phyloP scores from a whole-genome alignment of 1,140 invertebrate species.

The Chionoecetes opilio region DNA sequence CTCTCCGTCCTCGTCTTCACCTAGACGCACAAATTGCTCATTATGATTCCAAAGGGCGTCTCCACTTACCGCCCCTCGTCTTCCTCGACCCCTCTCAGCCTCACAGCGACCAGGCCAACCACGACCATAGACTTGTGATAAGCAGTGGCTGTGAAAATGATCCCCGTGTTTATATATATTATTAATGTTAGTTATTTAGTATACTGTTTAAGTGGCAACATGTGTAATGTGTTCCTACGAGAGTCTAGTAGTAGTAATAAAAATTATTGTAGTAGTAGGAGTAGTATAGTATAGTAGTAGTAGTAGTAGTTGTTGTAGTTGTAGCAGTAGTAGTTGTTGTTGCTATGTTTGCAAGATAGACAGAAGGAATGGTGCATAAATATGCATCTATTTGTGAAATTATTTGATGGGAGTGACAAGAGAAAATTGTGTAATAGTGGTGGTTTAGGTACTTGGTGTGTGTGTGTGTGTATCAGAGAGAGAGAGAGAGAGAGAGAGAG shows the following conservation, averaged over 20 bases:
- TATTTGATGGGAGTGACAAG: too few species aligned
- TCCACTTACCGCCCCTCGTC: background rate
- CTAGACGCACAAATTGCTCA: background rate
- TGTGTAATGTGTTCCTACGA: too few species aligned
- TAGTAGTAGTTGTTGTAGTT: too few species aligned
- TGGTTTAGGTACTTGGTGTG: too few species aligned
- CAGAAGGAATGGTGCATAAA: too few species aligned
- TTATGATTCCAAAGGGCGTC: slow-evolving; percentile 27
- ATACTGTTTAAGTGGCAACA: too few species aligned
- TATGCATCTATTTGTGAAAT: too few species aligned
- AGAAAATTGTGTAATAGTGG: too few species aligned
- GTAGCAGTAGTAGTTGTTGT: too few species aligned
- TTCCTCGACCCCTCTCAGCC: background rate
- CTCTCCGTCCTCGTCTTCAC: background rate
- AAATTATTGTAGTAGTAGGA: background rate
- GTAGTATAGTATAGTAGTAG: background rate
- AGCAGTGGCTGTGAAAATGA: background rate
- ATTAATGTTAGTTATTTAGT: too few species aligned
- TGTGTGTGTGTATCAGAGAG: too few species aligned
- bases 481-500: slow-evolving; percentile 19
- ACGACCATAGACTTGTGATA: background rate
- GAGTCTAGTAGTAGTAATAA: background rate
- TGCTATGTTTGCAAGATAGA: too few species aligned
- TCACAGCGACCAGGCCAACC: background rate
- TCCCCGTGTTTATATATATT: background rate